phyloP scores from a whole-genome alignment of 2,888 invertebrate species.

The Amblyteles armatorius region DNA sequence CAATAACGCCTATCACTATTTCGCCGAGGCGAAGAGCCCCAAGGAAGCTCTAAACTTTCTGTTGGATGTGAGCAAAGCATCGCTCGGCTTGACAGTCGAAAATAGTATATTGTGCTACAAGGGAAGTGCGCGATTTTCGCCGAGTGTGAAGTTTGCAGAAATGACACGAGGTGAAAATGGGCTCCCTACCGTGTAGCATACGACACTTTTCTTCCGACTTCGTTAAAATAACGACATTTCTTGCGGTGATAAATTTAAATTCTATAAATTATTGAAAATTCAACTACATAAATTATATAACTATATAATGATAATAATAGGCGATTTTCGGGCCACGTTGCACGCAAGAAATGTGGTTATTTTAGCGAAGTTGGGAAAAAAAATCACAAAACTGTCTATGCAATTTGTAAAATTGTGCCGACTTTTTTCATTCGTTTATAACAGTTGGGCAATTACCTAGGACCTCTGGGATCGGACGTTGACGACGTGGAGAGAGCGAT shows the following conservation, averaged over 20 bases:
- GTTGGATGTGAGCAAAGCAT: constrained; percentile 88
- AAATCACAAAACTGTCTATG: too few relatives aligned
- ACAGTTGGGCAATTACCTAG: constrained; percentile 76
- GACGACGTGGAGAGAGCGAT: constrained; percentile 81
- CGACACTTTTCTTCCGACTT: too few relatives aligned
- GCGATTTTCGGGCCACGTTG: too few relatives aligned
- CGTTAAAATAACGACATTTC: neutral
- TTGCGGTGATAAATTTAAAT: neutral
- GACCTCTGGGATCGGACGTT: constrained; percentile 79
- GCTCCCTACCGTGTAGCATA: too few relatives aligned
- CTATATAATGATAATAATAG: too few relatives aligned
- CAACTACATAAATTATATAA: too few relatives aligned
- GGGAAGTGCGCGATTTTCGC: too few relatives aligned
- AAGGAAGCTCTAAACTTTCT: constrained; percentile 93
- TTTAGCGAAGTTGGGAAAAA: neutral
- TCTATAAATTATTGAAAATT: too few relatives aligned
- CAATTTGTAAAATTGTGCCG: too few relatives aligned
- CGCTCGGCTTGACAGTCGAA: neutral
- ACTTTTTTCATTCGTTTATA: constrained; percentile 8
- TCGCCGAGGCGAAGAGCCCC: constrained; percentile 91
- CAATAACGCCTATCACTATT: constrained; percentile 85
- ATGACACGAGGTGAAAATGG: too few relatives aligned
- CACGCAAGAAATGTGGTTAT: too few relatives aligned
- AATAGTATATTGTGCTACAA: neutral
- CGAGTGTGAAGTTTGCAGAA: too few relatives aligned